Evolutionary conservation across 2,113 vertebrate genomes (phyloP).

Genomic region (Erpornis zantholeuca): DNA sequence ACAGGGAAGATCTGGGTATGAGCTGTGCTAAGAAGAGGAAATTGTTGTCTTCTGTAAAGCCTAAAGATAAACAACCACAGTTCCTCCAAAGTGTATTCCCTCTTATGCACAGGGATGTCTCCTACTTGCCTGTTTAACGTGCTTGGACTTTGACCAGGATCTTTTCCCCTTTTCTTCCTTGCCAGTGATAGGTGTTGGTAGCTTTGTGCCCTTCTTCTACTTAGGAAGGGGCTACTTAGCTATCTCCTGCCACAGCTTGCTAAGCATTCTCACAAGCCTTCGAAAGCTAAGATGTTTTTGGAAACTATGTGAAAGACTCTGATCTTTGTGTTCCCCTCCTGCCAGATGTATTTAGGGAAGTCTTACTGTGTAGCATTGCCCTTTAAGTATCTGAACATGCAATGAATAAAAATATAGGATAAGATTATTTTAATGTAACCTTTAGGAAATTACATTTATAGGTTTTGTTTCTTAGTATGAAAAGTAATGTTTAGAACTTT

Average conservation of each 20-base stretch:
- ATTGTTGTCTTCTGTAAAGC: neutral
- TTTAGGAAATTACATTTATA: neutral
- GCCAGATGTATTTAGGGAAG: neutral
- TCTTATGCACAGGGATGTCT: neutral
- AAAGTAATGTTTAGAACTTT: neutral
- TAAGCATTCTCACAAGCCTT: neutral
- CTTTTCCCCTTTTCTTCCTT: neutral
- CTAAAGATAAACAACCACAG: neutral
- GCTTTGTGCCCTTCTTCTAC: neutral
- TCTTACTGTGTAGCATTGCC: neutral
- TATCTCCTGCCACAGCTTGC: neutral
- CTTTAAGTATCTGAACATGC: neutral
- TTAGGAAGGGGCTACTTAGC: neutral
- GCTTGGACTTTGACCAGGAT: neutral
- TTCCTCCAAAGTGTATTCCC: neutral
- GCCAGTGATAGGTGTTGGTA: neutral
- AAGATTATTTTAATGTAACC: neutral
- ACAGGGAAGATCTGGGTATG: neutral
- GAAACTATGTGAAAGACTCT: neutral
- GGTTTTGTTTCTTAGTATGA: neutral
- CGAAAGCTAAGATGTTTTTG: neutral
- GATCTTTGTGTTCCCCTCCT: neutral
- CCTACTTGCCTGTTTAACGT: neutral
- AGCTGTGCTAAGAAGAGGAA: neutral
- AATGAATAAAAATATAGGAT: neutral